A percentile compares a stretch with the other conserved stretches of the same genome.
These are phyloP conservation scores for Drosophila meridiana DNA, from an alignment of 2,888 invertebrate genomes.

Conservation along the genomic window DNA sequence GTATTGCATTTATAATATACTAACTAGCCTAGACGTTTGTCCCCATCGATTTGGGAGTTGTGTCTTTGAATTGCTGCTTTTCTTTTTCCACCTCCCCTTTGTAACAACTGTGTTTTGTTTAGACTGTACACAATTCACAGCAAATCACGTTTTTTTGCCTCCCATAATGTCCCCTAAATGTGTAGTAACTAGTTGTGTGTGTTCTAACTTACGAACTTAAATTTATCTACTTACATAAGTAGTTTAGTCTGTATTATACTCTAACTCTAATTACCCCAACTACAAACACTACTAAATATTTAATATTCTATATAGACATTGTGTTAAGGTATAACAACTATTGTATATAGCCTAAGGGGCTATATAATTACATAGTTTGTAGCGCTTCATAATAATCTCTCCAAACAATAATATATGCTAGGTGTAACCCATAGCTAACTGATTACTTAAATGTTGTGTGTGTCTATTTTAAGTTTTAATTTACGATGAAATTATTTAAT, in stretches of 20 bases:
- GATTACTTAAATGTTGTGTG: conserved; percentile 29
- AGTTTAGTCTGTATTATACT: conserved; percentile 42
- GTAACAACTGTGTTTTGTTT: conserved; percentile 37
- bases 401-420: conserved; percentile 4
- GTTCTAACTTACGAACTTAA: conserved; percentile 25
- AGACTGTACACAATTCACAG: conserved; percentile 49
- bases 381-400: conserved; percentile 2
- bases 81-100: conserved; percentile 23
- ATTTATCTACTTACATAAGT: conserved; percentile 44
- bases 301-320: conserved; percentile 11
- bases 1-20: conserved; percentile 39
- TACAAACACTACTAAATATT: conserved; percentile 2
- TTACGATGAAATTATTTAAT: conserved; percentile 20
- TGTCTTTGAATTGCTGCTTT: conserved; percentile 29
- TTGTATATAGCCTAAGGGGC: neutral
- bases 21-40: conserved; percentile 37
- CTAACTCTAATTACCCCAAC: conserved; percentile 14
- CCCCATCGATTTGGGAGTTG: conserved; percentile 15
- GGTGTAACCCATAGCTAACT: conserved; percentile 14
- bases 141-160: conserved; percentile 41
- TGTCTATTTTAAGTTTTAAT: conserved; percentile 36
- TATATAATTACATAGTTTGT: conserved; percentile 8
- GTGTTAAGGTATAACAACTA: conserved; percentile 5
- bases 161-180: conserved; percentile 48
- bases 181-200: conserved; percentile 65